Evolutionary conservation across 2,113 vertebrate species (phyloP), one percentile per base, ranked within the genome.

Genomic region (Percina caprodes): DNA sequence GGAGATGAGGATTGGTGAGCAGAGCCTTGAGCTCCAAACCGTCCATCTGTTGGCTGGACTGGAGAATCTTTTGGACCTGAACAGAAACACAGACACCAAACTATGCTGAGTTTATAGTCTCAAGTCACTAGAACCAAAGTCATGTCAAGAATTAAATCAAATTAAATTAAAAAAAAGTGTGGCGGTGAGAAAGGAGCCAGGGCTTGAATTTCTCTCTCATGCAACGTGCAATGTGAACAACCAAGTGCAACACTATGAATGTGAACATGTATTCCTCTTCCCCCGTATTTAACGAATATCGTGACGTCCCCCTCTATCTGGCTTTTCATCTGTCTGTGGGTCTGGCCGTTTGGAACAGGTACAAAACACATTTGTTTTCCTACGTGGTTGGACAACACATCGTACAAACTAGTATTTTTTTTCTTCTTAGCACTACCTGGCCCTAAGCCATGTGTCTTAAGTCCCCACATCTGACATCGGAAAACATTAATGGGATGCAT

Each of bases 1-100:
- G 96, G 79, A 99, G 92, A 79, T 98, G 97, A 80, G 97, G 97
- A 15, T 96, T 94, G 92, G 93, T 97, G 88, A 99, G 94, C 88
- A 99, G 95, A 80, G 95, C 92, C 86, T 90, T 94, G 88, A 99
- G 95, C 87, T 99, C 98, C 86, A 96, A 91, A 48, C 96, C 96
- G 90, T 99, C 98, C 82, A 96, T 97, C 56, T 97, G 96, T 65
- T 97, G 95, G 82, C 95, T 94, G 80, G 96, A 94, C 91, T 96
- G 97, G 82, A 99, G 93, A 89, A 97, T 95, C 89, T 83, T 95
- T 83, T 97, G 97, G 21, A 99, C 98, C 98, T 99, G 92, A 68
- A 65, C 24, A 88, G 63, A 82, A 67, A 88, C 51, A 83, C 30
- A 81, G 49, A 72, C 19, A 59, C 6, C 55, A 16, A 8, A 1